Percentiles rank a stretch among this genome's conserved stretches.
Evolutionary conservation across 2,888 invertebrate genomes (phyloP).

Genomic region (Clepsis dumicolana): DNA sequence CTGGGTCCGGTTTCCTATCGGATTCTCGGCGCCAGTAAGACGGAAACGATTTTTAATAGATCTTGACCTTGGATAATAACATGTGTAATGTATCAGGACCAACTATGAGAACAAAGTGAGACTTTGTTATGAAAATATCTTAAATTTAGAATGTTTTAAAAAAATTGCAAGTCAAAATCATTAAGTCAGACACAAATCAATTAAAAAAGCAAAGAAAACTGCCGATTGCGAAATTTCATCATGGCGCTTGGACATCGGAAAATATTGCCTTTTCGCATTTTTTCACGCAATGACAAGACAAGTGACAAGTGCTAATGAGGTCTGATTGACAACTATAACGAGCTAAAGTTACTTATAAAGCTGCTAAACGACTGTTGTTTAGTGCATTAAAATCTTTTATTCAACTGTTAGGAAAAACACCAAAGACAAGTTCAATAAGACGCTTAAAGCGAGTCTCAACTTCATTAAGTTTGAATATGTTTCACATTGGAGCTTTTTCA

Average conservation of each 20-base stretch:
- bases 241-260: background rate
- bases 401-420: slow-evolving; percentile 26
- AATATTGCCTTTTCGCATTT: background rate
- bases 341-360: slow-evolving; percentile 19
- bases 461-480: background rate
- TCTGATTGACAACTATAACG: slow-evolving; percentile 26
- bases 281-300: slow-evolving; percentile 2
- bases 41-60: background rate
- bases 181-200: too few species aligned
- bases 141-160: background rate
- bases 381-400: slow-evolving; percentile 41
- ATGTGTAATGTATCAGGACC: background rate
- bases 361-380: slow-evolving; percentile 33
- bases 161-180: too few species aligned
- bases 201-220: too few species aligned
- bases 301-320: slow-evolving; percentile 15
- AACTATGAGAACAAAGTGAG: background rate
- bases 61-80: background rate
- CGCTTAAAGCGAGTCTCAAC: slow-evolving; percentile 4
- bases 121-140: background rate
- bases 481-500: background rate
- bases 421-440: slow-evolving; percentile 30
- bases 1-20: slow-evolving; percentile 11
- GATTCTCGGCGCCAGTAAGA: slow-evolving; percentile 1
- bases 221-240: background rate